Evolutionary conservation across 2,113 vertebrate genomes (phyloP), one percentile per base, ranked within the genome.

Genomic region (Pelusios castaneus): DNA sequence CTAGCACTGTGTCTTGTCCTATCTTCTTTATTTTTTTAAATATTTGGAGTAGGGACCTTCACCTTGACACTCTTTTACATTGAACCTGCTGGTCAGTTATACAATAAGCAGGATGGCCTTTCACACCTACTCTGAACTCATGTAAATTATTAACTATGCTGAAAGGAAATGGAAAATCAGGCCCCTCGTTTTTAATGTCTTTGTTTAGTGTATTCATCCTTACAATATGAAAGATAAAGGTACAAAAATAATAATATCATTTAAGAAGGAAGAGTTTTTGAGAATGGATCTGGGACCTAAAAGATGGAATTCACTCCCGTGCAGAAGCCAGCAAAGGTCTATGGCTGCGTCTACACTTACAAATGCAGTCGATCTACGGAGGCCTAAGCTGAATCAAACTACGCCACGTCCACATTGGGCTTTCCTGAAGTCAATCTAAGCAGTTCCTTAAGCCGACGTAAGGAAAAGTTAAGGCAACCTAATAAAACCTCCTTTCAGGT

Each of bases 231-330:
- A 58, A 9, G 80, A 90, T 45, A 85, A n/a, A 63, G 4, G 0
- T 63, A 41, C 41, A 92, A 84, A 91, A 87, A 87, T 58, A 73
- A 16, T 84, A 12, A 22, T 70, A 83, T 87, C 31, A 56, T 87
- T 76, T 91, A 84, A 96, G 75, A 11, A 63, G 19, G 0, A 4
- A 51, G 38, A 91, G 54, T 63, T 8, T 10, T 92, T 63, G 34
- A 43, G 10, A 41, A 81, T 60, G 56, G 87, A 54, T 76, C 49
- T 70, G 52, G 19, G 87, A 79, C 38, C 79, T 79, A 56, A 45
- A 83, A 60, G 55, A 43, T 84, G 78, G 90, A 83, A 84, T 91
- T 85, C 85, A 54, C 56, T 94, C 86, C 52, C 45, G 49, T 73
- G 73, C 63, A 90, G 87, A 43, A 87, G 73, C 31, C 8, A 0